Evolutionary conservation across 2,888 invertebrate genomes (phyloP), one percentile per base, ranked within the genome.

Genomic region (Cataglyphis cursor): DNA sequence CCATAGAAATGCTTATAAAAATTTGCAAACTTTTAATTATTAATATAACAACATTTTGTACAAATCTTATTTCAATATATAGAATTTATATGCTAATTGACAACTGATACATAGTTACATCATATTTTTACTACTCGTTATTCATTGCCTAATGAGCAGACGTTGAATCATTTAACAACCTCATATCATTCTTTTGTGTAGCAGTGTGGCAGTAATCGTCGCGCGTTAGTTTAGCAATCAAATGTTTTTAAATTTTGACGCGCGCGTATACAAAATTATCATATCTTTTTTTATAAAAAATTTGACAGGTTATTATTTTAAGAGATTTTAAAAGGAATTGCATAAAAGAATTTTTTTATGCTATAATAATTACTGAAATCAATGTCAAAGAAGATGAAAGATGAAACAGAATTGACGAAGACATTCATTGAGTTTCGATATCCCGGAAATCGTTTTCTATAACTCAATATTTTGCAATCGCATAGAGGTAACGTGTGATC

Each of bases 21-120:
- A 44, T 68, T 57, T 31, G 15, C 41, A n/a, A 28, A 68, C 21
- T 68, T 78, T 28, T 57, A 41, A 68, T n/a, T 18, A 41, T 41
- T 57, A 15, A 28, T 66, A n/a, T 57, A 57, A 78, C 31, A 28
- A 28, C 66, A 66, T 78, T 57, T 68, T 41, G 41, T 31, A 8
- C n/a, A n/a, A 41, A n/a, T 54, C 41, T 78, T 28, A 68, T 68
- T 48, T 57, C 38, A 41, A 75, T 48, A 38, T 51, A 41, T 44
- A 44, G 44, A 41, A 68, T 59, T 68, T 44, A 8, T 51, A n/a
- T 51, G 21, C 18, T 68, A 21, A 65, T 54, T 24, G 28, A 21
- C 41, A 54, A 78, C 57, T 70, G 70, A 78, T 51, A 51, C 48
- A 51, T 70, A 78, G 44, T 44, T 78, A 70, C 59, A 59, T 78